phyloP scores from a whole-genome alignment of 2,113 vertebrate species.

The Aspidoscelis tigris region DNA sequence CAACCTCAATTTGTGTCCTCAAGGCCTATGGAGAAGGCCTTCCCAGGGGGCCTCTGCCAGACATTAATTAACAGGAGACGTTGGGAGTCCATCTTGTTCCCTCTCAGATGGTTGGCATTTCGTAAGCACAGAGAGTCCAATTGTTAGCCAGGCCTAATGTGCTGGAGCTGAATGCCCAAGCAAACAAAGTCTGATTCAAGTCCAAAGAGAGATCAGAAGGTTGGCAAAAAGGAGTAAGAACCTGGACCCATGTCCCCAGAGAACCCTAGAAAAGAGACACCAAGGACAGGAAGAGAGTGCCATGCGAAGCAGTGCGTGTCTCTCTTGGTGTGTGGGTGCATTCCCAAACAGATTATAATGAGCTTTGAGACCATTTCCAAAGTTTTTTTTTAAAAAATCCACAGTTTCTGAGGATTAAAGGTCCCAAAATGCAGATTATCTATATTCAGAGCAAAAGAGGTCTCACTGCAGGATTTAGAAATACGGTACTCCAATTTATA shows the following conservation, averaged over 20 bases:
- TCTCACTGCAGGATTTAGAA: too few species aligned
- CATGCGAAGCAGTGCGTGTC: too few species aligned
- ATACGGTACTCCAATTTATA: too few species aligned
- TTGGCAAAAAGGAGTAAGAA: background rate
- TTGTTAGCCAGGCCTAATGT: background rate
- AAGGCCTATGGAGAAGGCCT: background rate
- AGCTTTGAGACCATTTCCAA: too few species aligned
- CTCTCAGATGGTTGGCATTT: background rate
- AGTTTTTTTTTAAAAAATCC: too few species aligned
- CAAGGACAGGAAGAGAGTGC: too few species aligned
- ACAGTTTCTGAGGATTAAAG: too few species aligned
- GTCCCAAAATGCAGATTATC: too few species aligned
- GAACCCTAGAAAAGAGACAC: background rate
- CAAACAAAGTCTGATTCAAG: fast-evolving
- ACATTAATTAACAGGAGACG: background rate
- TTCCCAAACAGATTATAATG: too few species aligned
- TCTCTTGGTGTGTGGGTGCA: too few species aligned
- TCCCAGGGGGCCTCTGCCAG: background rate
- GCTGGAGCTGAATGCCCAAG: background rate
- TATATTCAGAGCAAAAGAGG: too few species aligned
- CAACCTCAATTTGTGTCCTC: background rate
- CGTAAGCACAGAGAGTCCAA: background rate
- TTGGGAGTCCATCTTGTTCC: background rate
- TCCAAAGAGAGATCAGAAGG: background rate
- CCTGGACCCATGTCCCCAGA: background rate